A percentile compares a stretch with the other conserved stretches of the same genome.
Evolutionary conservation across 2,888 invertebrate species (phyloP).

Genomic region (Zaprionus obscuricornis): DNA sequence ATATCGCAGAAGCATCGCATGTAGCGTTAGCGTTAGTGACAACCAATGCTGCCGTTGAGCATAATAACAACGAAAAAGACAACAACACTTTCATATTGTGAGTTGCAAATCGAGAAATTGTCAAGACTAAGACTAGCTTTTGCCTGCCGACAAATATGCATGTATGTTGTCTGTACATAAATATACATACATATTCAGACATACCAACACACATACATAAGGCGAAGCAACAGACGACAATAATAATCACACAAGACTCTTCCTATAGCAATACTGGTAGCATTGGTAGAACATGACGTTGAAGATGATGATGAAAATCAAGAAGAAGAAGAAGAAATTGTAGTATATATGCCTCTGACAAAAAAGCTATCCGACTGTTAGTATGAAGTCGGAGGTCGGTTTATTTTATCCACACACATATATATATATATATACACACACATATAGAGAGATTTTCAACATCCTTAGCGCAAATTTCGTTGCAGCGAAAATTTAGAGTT

Average conservation of each 20-base stretch:
- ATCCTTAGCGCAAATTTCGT: conserved; percentile 74
- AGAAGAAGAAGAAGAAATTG: conserved; percentile 47
- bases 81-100: conserved; percentile 45
- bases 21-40: conserved; percentile 25
- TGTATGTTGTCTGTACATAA: conserved; percentile 20
- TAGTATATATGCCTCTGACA: conserved; percentile 34
- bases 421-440: conserved; percentile 22
- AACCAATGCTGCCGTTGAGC: conserved; percentile 22
- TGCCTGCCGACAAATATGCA: conserved; percentile 47
- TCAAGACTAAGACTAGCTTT: conserved; percentile 68
- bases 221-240: conserved; percentile 19
- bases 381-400: conserved; percentile 13
- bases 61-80: conserved; percentile 51
- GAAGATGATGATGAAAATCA: conserved; percentile 35
- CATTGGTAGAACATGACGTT: conserved; percentile 14
- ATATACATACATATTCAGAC: conserved; percentile 16
- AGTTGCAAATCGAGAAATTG: conserved; percentile 49
- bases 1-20: too few species aligned
- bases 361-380: conserved; percentile 54
- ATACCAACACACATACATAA: conserved; percentile 2
- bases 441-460: conserved; percentile 43
- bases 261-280: conserved; percentile 9
- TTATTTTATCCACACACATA: conserved; percentile 40
- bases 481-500: conserved; percentile 73
- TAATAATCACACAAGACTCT: conserved; percentile 41